These are phyloP conservation scores for Drosophila multiciliata DNA, from an alignment of 2,888 invertebrate species.

Conservation along the genomic window DNA sequence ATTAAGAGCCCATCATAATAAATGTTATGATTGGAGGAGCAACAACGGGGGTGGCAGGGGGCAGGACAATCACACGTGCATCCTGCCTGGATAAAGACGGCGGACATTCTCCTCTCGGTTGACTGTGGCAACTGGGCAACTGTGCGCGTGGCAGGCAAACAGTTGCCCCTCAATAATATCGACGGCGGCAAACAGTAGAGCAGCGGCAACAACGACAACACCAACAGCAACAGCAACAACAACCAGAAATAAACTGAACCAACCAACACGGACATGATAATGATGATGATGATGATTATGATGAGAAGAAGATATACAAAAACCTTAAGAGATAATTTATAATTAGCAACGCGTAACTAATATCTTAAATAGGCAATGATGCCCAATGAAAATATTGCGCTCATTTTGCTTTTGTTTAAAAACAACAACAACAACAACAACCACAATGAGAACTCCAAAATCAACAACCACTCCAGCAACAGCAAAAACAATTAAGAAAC, in stretches of 20 bases:
- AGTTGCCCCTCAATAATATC: conserved; percentile 10
- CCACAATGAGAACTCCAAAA: conserved; percentile 15
- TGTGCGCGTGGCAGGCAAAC: conserved; percentile 51
- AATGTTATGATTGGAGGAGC: conserved; percentile 9
- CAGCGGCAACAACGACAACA: conserved; percentile 16
- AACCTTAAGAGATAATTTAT: conserved; percentile 64
- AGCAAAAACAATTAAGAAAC: conserved; percentile 15
- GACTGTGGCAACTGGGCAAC: conserved; percentile 11
- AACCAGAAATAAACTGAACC: conserved; percentile 14
- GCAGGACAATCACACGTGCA: conserved; percentile 42
- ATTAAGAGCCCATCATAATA: background rate
- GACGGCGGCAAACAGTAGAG: conserved; percentile 8
- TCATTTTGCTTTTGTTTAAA: conserved; percentile 36
- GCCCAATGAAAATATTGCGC: conserved; percentile 41
- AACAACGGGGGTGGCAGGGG: conserved; percentile 2
- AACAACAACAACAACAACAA: conserved; percentile 21
- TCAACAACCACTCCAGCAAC: conserved; percentile 11
- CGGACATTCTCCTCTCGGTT: conserved; percentile 25
- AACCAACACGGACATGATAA: conserved; percentile 1
- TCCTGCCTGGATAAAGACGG: conserved; percentile 32
- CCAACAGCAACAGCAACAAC: conserved; percentile 12
- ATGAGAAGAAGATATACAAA: conserved; percentile 27
- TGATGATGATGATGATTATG: background rate
- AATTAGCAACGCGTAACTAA: conserved; percentile 71
- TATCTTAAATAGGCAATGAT: conserved; percentile 45